Evolutionary conservation across 1,140 invertebrate species (phyloP).

Genomic region (Subanguina moxae): DNA sequence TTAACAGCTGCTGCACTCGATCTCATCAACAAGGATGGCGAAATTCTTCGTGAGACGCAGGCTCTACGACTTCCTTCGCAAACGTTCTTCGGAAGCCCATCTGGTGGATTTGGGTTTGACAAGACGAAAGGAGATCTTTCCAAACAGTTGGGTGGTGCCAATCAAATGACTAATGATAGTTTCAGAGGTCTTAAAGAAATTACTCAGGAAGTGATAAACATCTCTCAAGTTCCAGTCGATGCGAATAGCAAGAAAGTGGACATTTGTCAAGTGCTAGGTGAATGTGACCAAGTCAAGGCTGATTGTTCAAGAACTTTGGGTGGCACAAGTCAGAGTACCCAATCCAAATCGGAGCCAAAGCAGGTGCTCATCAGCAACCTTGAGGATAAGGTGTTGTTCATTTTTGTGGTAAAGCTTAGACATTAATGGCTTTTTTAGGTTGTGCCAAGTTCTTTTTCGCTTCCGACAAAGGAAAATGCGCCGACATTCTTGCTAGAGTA

Average conservation of each 20-base stretch:
- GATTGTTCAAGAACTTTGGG: too few species aligned
- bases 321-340: too few species aligned
- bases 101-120: background rate
- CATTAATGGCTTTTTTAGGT: background rate
- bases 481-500: background rate
- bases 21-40: constrained; percentile 1
- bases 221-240: background rate
- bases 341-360: too few species aligned
- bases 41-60: background rate
- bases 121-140: background rate
- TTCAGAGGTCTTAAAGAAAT: too few species aligned
- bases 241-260: background rate
- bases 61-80: constrained; percentile 1
- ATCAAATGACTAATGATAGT: background rate
- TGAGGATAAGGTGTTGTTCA: background rate
- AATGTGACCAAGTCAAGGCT: too few species aligned
- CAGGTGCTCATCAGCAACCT: background rate
- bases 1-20: background rate
- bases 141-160: background rate
- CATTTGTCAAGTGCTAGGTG: background rate
- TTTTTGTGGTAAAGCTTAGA: background rate
- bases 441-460: constrained; percentile 1
- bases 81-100: background rate
- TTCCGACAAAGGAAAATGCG: background rate
- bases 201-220: too few species aligned